Evolutionary conservation across 2,888 invertebrate genomes (phyloP).

Genomic region (Zhuqinia jingwanae): DNA sequence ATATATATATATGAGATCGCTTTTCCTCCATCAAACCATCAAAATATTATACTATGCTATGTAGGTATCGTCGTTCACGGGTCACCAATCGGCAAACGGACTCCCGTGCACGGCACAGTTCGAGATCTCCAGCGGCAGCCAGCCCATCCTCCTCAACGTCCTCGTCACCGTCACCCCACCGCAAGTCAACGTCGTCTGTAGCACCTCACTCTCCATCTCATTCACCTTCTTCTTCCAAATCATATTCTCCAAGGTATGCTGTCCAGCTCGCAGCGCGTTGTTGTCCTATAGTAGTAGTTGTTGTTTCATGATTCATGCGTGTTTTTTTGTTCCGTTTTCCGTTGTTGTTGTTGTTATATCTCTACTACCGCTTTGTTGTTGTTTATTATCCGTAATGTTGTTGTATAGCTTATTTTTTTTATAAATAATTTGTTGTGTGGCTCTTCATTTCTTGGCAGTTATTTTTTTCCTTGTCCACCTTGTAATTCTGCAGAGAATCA

Average conservation of each 20-base stretch:
- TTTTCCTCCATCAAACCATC: constrained; percentile 49
- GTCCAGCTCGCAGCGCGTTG: constrained; percentile 42
- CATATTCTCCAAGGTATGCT: constrained; percentile 79
- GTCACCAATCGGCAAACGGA: constrained; percentile 79
- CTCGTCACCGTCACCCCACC: constrained; percentile 79
- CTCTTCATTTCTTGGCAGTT: not conserved
- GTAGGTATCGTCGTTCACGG: constrained; percentile 79
- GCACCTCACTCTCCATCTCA: constrained; percentile 79
- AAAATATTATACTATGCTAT: constrained; percentile 56
- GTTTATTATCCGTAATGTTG: not conserved
- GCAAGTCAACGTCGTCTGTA: constrained; percentile 74
- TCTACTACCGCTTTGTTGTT: constrained; percentile 8
- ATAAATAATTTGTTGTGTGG: not conserved
- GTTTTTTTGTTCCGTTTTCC: constrained; percentile 19
- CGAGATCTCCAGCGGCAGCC: constrained; percentile 78
- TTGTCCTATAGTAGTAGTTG: too few relatives aligned
- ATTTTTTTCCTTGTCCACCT: not conserved
- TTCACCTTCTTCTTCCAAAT: constrained; percentile 79
- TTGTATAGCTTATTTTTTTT: not conserved
- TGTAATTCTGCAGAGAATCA: not conserved
- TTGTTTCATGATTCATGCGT: constrained; percentile 14
- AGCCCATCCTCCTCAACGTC: constrained; percentile 78
- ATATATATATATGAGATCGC: constrained; percentile 52
- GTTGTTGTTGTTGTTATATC: not conserved
- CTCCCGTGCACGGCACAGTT: constrained; percentile 78